A percentile compares a stretch with the other conserved stretches of the same genome.
Conservation (phyloP, 35 echinoderm and acorn worm species). For the Lytechinus variegatus region DNA sequence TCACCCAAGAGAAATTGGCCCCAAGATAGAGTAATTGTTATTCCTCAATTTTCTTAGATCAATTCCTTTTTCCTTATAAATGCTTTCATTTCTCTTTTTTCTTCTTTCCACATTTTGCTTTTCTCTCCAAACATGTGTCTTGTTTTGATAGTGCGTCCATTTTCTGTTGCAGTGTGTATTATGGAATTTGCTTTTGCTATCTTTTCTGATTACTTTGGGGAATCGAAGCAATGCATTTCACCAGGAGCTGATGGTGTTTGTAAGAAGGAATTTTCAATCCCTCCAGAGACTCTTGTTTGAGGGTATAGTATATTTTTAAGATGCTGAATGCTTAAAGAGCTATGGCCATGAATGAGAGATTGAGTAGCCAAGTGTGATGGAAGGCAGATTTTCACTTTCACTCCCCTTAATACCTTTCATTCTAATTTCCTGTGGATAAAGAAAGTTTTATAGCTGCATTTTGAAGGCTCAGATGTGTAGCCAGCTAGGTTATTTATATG, state of each 20-base stretch:
- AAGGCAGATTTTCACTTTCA: background rate
- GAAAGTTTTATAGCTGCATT: background rate
- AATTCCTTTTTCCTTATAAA: background rate
- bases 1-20: background rate
- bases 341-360: background rate
- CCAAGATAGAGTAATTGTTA: conserved; percentile 19
- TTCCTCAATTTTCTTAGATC: conserved; percentile 19
- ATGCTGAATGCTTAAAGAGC: background rate
- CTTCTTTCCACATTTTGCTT: background rate
- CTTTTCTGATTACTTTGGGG: background rate
- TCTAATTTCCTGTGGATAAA: background rate
- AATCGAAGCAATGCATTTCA: background rate
- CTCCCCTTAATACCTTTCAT: background rate
- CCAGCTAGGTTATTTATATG: background rate
- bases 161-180: background rate
- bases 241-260: background rate
- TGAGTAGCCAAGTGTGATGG: background rate
- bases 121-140: background rate
- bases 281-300: background rate
- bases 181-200: background rate
- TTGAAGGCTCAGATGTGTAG: background rate
- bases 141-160: background rate
- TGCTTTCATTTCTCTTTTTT: background rate
- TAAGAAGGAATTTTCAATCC: background rate
- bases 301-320: background rate